A percentile compares a stretch with the other conserved stretches of the same genome.
Evolutionary conservation across 2,113 vertebrate species (phyloP).

Genomic region (Genyomyrus donnyi): DNA sequence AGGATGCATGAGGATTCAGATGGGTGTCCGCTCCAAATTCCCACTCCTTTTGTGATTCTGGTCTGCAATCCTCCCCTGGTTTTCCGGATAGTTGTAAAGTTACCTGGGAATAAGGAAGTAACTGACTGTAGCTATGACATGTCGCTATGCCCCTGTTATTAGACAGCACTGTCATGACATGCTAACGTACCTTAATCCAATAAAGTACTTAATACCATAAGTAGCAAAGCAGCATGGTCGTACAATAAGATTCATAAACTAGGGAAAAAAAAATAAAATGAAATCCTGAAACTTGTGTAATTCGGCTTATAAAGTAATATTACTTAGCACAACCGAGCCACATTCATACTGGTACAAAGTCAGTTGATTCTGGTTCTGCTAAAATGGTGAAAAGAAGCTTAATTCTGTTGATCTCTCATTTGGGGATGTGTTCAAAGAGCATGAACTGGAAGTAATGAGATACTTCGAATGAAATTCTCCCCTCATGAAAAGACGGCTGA

Average conservation of each 20-base stretch:
- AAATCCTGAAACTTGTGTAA: conserved; percentile 3
- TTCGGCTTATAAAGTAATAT: background rate
- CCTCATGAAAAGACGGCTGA: conserved; percentile 5
- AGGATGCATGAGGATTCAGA: background rate
- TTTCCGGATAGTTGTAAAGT: background rate
- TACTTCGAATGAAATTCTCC: background rate
- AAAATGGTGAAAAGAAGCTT: background rate
- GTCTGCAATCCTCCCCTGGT: background rate
- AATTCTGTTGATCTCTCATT: conserved; percentile 15
- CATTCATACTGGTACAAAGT: background rate
- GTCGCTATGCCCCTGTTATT: background rate
- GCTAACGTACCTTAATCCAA: background rate
- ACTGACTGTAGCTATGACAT: background rate
- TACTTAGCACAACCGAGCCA: background rate
- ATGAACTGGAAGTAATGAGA: conserved; percentile 12
- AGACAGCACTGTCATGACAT: background rate
- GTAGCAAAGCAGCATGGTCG: background rate
- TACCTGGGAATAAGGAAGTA: background rate
- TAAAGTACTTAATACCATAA: background rate
- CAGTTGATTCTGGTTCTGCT: background rate
- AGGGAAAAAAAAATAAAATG: background rate
- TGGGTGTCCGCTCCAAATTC: background rate
- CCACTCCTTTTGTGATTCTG: background rate
- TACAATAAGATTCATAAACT: background rate
- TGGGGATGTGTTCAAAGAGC: conserved; percentile 9